Conservation (phyloP, 2,113 vertebrate species). For the Haemorhous mexicanus region DNA sequence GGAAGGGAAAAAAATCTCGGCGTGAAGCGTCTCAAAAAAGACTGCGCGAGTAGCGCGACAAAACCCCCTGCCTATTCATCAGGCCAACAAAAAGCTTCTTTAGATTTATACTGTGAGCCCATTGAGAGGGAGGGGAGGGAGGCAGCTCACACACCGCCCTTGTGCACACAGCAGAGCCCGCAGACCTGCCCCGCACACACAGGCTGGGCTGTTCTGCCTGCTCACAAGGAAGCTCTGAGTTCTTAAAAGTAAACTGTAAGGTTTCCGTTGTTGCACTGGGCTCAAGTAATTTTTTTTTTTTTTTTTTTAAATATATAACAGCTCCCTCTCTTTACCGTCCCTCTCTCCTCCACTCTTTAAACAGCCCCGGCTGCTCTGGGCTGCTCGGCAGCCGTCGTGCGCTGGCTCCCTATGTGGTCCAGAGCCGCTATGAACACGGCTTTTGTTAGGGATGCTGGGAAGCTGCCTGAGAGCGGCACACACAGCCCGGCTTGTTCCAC, state of each 20-base stretch:
- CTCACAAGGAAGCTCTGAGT: constrained; percentile 79
- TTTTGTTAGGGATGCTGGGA: constrained; percentile 71
- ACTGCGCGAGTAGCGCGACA: constrained; percentile 26
- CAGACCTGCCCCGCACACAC: constrained; percentile 47
- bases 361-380: constrained; percentile 59
- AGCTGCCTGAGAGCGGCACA: constrained; percentile 63
- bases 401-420: constrained; percentile 72
- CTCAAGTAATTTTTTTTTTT: constrained; percentile 59
- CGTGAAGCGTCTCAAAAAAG: constrained; percentile 54
- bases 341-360: constrained; percentile 47
- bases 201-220: constrained; percentile 56
- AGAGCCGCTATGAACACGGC: constrained; percentile 58
- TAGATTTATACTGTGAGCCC: constrained; percentile 73
- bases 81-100: constrained; percentile 78
- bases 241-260: constrained; percentile 79
- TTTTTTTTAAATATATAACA: constrained; percentile 29
- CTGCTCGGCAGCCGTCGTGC: constrained; percentile 36
- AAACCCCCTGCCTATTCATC: constrained; percentile 71
- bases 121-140: constrained; percentile 70
- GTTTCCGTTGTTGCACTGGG: constrained; percentile 76
- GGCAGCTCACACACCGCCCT: constrained; percentile 58
- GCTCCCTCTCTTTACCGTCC: constrained; percentile 54
- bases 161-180: constrained; percentile 67
- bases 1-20: neutral
- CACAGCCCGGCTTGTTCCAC: constrained; percentile 65